Evolutionary conservation across 2,113 vertebrate genomes (phyloP).

Genomic region (Collichthys lucidus): DNA sequence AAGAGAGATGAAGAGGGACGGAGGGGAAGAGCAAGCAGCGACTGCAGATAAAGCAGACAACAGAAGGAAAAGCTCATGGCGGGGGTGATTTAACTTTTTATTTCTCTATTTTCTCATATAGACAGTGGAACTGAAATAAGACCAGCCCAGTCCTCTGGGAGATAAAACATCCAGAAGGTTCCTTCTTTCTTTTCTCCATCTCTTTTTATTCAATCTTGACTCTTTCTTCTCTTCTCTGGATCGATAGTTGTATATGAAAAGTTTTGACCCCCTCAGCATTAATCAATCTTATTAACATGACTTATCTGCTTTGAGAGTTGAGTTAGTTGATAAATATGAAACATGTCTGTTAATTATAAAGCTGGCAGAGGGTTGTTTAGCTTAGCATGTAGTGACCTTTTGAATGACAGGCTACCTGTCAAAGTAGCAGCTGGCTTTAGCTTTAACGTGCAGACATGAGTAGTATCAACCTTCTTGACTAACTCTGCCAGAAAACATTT

Average conservation of each 20-base stretch:
- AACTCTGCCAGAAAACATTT: neutral
- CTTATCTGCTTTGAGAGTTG: too few relatives aligned
- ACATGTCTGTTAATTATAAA: too few relatives aligned
- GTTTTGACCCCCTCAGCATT: neutral
- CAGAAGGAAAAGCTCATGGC: slow-evolving; percentile 4
- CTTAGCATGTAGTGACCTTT: too few relatives aligned
- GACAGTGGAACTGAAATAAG: slow-evolving; percentile 26
- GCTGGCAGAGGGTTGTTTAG: neutral
- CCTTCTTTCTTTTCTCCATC: neutral
- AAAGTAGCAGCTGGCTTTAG: neutral
- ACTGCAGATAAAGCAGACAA: slow-evolving; percentile 10
- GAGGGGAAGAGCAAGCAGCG: neutral
- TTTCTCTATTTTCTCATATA: slow-evolving; percentile 19
- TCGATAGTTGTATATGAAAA: neutral
- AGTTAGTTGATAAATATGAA: too few relatives aligned
- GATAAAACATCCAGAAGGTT: slow-evolving; percentile 21
- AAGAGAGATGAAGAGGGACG: slow-evolving; percentile 17
- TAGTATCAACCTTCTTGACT: neutral
- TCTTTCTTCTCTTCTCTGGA: neutral
- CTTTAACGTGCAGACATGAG: neutral
- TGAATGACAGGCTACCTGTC: too few relatives aligned
- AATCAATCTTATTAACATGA: neutral
- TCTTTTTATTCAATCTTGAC: neutral
- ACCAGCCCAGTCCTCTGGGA: slow-evolving; percentile 5
- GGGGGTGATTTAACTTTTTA: slow-evolving; percentile 19